These are phyloP conservation scores for Lophotis ruficrista DNA, from an alignment of 2,113 vertebrate species.

Conservation along the genomic window DNA sequence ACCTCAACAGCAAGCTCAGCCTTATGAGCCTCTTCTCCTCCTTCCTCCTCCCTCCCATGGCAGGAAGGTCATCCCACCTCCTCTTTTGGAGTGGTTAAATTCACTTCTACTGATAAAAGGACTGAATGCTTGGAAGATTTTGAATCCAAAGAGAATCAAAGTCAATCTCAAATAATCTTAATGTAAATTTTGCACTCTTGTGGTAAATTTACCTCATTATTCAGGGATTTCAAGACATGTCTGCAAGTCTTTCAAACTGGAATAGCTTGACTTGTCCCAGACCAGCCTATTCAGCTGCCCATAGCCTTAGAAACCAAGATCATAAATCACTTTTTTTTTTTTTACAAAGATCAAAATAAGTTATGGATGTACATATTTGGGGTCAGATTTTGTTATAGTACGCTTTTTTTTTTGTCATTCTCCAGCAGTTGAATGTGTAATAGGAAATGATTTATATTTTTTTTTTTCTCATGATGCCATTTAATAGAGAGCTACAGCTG, in stretches of 20 bases:
- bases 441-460: neutral
- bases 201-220: conserved; percentile 27
- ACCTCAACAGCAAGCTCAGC: neutral
- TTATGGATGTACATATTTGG: neutral
- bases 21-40: neutral
- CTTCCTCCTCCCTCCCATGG: neutral
- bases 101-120: neutral
- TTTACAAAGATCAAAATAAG: neutral
- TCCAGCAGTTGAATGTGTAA: neutral
- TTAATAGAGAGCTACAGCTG: neutral
- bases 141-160: conserved; percentile 3
- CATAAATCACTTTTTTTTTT: neutral
- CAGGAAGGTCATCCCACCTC: neutral
- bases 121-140: neutral
- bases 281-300: neutral
- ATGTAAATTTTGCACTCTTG: conserved; percentile 37
- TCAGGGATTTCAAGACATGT: conserved; percentile 10
- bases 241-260: neutral
- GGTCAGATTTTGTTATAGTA: neutral
- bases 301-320: neutral
- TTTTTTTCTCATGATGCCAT: neutral
- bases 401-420: neutral
- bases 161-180: conserved; percentile 47
- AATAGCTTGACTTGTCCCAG: neutral
- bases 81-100: neutral